Evolutionary conservation across 2,797 vertebrate species (phyloP), one percentile per base, ranked within the genome.

Genomic region (Anisognathus igniventris): DNA sequence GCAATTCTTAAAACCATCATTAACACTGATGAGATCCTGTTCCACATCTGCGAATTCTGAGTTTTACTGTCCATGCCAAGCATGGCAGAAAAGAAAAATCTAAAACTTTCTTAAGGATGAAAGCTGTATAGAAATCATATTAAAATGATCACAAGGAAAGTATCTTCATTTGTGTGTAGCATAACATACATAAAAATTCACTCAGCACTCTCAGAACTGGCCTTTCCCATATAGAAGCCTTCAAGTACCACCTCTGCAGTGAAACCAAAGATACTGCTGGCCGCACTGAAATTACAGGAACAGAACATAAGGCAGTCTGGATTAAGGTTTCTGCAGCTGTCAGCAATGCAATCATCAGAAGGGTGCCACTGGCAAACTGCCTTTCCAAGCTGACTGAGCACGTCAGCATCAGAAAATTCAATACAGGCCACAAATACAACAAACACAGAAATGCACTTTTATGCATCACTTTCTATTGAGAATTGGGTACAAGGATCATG

Each of bases 1-100:
- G 89, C 89, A 96, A 93, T 66, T 86, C 68, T 91, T 88, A 84
- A 82, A 93, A 70, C 87, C 73, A 61, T 85, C 87, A 84, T 78
- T 94, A 94, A 88, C 76, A 81, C 64, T 81, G 64, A 89, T 54
- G 78, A 90, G 85, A 88, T 94, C 74, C 78, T 50, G 56, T 54
- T 89, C 75, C 91, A 95, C 27, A 54, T 66, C 64, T 89, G 54
- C 37, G 45, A 90, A 5, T 37, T 75, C 42, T 1, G 3, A 95
- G 47, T 62, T 80, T 79, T 66, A 53, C 30, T 75, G 57, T 40
- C 72, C 10, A 6, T 12, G 54, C 66, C 67, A 91, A 66, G 28
- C 44, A 84, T 8, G 42, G 62, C 21, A 68, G 57, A 28, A 60
- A 73, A 88, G 39, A 77, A 82, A 84, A 68, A n/a, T 5, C 2